A percentile compares a stretch with the other conserved stretches of the same genome.
These are phyloP conservation scores for Pardalotus punctatus DNA, from an alignment of 2,113 vertebrate species.

Conservation along the genomic window DNA sequence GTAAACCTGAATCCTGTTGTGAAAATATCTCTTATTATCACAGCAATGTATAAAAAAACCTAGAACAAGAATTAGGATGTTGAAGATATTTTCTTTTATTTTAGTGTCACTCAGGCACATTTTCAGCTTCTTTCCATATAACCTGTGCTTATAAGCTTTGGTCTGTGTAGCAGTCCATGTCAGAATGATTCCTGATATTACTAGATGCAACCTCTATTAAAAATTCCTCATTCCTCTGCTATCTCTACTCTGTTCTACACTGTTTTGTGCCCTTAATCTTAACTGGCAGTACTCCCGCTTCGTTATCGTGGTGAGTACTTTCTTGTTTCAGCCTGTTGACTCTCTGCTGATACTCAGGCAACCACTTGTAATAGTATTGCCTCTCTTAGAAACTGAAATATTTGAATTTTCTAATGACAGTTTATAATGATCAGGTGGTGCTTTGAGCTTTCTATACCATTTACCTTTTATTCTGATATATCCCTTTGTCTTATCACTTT, in stretches of 20 bases:
- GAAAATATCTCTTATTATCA: not conserved
- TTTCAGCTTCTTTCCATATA: not conserved
- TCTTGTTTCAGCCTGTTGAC: not conserved
- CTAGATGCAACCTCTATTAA: not conserved
- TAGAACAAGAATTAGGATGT: not conserved
- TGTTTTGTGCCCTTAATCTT: constrained; percentile 3
- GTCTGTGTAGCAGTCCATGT: not conserved
- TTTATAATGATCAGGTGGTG: not conserved
- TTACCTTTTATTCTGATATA: not conserved
- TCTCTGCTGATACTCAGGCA: not conserved
- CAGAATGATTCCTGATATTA: not conserved
- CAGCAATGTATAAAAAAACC: not conserved
- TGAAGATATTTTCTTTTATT: not conserved
- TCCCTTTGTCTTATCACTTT: not conserved
- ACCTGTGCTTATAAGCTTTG: not conserved
- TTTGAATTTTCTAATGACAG: not conserved
- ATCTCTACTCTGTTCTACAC: constrained; percentile 4
- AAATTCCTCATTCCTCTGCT: constrained; percentile 33
- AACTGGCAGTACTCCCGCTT: constrained; percentile 34
- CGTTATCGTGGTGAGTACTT: not conserved
- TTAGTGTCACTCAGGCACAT: not conserved
- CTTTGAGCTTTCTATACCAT: not conserved
- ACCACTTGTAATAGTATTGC: not conserved
- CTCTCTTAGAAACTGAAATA: not conserved
- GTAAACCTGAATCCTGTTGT: not conserved